phyloP scores from a whole-genome alignment of 2,113 vertebrate species.

The Pterocles gutturalis region DNA sequence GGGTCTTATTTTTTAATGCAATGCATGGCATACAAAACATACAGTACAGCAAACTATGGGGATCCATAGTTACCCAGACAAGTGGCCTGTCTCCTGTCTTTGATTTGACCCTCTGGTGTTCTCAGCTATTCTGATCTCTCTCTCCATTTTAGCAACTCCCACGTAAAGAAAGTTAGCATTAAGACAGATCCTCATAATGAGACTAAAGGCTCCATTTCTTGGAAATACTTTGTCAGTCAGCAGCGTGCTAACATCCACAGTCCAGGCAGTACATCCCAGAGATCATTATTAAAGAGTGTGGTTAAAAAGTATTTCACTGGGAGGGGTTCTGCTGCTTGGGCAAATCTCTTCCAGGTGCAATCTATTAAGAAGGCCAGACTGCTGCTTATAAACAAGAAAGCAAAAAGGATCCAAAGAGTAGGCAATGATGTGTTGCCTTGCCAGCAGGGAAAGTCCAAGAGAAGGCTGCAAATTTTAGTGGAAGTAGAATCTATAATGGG shows the following conservation, averaged over 20 bases:
- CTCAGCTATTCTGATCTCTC: not conserved
- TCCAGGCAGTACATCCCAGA: not conserved
- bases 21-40: not conserved
- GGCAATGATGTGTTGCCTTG: not conserved
- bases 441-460: not conserved
- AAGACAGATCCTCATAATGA: not conserved
- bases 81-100: not conserved
- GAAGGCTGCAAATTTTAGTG: not conserved
- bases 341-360: constrained; percentile 37
- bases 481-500: not conserved
- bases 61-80: not conserved
- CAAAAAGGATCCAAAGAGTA: not conserved
- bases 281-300: constrained; percentile 7
- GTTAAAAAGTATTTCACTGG: constrained; percentile 26
- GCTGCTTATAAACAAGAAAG: not conserved
- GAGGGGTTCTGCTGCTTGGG: constrained; percentile 16
- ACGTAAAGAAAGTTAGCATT: not conserved
- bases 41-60: not conserved
- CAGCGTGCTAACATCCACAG: not conserved
- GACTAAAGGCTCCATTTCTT: not conserved
- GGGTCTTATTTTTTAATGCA: not conserved
- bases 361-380: not conserved
- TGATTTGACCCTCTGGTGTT: not conserved
- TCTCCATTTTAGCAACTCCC: not conserved
- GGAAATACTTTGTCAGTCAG: constrained; percentile 15